Percentiles rank a stretch among this genome's conserved stretches.
phyloP scores from a whole-genome alignment of 2,888 invertebrate genomes.

The Monopis laevigella region DNA sequence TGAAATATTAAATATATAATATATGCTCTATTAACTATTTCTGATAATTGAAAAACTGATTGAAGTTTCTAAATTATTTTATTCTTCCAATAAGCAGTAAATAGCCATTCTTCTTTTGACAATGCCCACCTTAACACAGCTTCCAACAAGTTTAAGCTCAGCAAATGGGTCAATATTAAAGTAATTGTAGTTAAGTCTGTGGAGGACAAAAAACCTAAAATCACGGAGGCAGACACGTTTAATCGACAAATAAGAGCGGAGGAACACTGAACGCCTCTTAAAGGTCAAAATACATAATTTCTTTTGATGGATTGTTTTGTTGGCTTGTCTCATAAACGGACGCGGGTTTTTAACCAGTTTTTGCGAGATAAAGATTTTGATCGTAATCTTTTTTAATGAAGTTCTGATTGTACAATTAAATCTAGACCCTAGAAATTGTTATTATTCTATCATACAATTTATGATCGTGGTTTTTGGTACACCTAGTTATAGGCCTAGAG shows the following conservation, averaged over 20 bases:
- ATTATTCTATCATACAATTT: no score
- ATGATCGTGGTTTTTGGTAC: no score
- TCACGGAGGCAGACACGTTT: slow-evolving; percentile 14
- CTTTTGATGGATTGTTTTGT: slow-evolving; percentile 20
- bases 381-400: no score
- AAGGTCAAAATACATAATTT: slow-evolving; percentile 18
- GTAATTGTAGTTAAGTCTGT: slow-evolving; percentile 19
- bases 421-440: no score
- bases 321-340: no score
- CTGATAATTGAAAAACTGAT: no score
- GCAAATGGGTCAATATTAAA: slow-evolving; percentile 19
- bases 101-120: neutral
- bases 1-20: no score
- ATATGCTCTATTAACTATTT: no score
- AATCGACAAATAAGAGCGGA: slow-evolving; percentile 22
- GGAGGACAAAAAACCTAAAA: slow-evolving; percentile 17
- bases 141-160: neutral
- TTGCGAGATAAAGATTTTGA: no score
- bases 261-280: slow-evolving; percentile 7
- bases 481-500: no score
- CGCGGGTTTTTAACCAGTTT: no score
- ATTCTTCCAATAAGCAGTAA: neutral
- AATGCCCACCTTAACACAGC: neutral
- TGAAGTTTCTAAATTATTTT: neutral
- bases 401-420: no score